Evolutionary conservation across 2,113 vertebrate genomes (phyloP), one percentile per base, ranked within the genome.

Genomic region (Lepisosteus oculatus): DNA sequence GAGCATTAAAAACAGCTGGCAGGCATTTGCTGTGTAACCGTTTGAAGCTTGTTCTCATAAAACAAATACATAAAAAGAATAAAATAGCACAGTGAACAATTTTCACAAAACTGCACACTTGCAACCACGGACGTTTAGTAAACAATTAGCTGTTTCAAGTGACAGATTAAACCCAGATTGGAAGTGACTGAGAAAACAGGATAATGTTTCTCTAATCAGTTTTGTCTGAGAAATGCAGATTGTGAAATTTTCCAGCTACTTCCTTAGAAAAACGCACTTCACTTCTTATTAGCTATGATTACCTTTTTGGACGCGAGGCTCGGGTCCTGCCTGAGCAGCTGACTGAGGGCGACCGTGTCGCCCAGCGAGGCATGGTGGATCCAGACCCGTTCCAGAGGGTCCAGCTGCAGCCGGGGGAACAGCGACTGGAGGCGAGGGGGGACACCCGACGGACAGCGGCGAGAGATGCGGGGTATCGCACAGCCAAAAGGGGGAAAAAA

Each of bases 241-340:
- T 91, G 89, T 92, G 91, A 93, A 92, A 92, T 91, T 92, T 91
- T 91, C 90, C 90, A 93, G 91, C 88, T 84, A 91, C 91, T 93
- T 92, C 90, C 91, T 92, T 88, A 90, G 87, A 92, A 93, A 93
- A 92, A 92, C 88, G 87, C 88, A 92, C 90, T 91, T 91, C 90
- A 91, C 90, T 91, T 91, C 86, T 92, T 86, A 91, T 92, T 92
- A 92, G 80, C 72, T 47, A 63, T 82, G 75, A 91, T 88, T 89
- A 86, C 85, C 77, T 82, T 85, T 85, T 74, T 74, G 78, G 79
- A 80, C 82, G 78, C 2, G 87, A 83, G 2, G 69, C 15, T 3
- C 56, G 83, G 69, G 15, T 86, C 75, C 74, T 83, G 78, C 45
- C 79, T 55, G 2, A 91, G 82, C 70, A 73, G 77, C 72, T 51